Evolutionary conservation across 2,797 vertebrate genomes (phyloP).

Genomic region (Sternotherus odoratus): DNA sequence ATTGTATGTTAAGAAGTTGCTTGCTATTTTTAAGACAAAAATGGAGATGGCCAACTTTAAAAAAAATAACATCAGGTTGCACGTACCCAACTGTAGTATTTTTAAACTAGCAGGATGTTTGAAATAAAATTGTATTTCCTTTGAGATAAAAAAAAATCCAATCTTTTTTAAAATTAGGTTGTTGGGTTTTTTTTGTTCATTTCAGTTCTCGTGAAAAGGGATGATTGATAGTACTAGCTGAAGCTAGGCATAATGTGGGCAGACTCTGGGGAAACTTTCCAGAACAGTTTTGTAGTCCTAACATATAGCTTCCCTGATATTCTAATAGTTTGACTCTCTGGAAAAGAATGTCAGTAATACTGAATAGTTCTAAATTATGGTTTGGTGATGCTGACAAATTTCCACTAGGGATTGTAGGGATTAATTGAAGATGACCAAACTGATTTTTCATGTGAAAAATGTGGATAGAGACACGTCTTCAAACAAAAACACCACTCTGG

Average conservation of each 20-base stretch:
- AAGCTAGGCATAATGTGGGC: conserved; percentile 33
- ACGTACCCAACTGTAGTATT: neutral
- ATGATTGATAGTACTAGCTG: conserved; percentile 33
- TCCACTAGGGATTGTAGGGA: neutral
- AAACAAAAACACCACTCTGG: conserved; percentile 43
- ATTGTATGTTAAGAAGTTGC: neutral
- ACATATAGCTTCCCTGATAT: conserved; percentile 43
- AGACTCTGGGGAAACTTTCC: conserved; percentile 45
- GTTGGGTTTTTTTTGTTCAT: neutral
- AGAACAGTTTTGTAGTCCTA: conserved; percentile 47
- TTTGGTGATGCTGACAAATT: conserved; percentile 43
- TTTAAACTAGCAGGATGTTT: conserved; percentile 19
- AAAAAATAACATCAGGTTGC: neutral
- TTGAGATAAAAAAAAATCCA: conserved; percentile 47
- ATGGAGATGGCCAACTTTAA: neutral
- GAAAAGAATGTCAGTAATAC: conserved; percentile 52
- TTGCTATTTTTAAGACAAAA: neutral
- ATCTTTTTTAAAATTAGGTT: conserved; percentile 42
- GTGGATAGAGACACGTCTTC: neutral
- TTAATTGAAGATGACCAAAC: neutral
- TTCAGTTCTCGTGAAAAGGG: conserved; percentile 36
- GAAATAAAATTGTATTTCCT: conserved; percentile 22
- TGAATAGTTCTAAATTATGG: conserved; percentile 45
- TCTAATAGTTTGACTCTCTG: conserved; percentile 30
- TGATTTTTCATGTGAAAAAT: conserved; percentile 43